phyloP scores from a whole-genome alignment of 1,140 invertebrate species.

The Chironomus striatipennis region DNA sequence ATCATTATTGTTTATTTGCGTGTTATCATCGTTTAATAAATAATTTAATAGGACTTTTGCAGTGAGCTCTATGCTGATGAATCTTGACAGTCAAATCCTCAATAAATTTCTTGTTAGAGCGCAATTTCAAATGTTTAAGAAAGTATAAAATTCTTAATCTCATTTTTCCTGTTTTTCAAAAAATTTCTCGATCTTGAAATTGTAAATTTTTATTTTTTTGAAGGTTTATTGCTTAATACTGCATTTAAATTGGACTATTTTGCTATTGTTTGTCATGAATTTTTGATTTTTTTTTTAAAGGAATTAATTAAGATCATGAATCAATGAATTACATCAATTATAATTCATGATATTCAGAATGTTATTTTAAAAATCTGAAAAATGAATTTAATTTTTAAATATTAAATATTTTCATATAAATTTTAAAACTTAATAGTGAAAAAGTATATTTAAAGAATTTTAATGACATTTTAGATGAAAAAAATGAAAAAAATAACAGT shows the following conservation, averaged over 20 bases:
- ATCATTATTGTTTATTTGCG: background rate
- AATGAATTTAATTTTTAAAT: no score
- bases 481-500: background rate
- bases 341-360: no score
- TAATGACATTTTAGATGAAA: background rate
- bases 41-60: background rate
- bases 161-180: background rate
- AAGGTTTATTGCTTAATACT: background rate
- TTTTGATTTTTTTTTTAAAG: background rate
- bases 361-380: no score
- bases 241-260: background rate
- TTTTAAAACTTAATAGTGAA: no score
- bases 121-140: background rate
- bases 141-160: background rate
- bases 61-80: background rate
- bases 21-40: constrained; percentile 9
- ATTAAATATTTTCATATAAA: no score
- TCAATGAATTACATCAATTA: no score
- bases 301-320: no score
- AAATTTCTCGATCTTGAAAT: background rate
- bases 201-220: no score
- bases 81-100: background rate
- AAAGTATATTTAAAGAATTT: background rate
- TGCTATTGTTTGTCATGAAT: background rate
- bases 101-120: background rate